These are phyloP conservation scores for Nomada fucata DNA, from an alignment of 2,888 invertebrate genomes.

Conservation along the genomic window DNA sequence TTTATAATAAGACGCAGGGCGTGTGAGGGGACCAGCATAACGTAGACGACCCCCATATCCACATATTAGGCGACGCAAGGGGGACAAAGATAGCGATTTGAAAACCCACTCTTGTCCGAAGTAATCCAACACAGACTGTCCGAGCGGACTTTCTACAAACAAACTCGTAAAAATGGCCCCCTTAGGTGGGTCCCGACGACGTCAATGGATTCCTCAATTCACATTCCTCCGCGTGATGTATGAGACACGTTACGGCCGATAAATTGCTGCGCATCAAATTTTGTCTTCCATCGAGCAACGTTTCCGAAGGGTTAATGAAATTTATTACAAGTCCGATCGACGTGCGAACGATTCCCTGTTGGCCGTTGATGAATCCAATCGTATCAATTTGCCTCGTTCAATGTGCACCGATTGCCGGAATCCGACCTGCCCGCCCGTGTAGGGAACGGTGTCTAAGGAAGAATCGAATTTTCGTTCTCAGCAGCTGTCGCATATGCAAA, in stretches of 20 bases:
- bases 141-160: conserved; percentile 33
- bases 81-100: conserved; percentile 67
- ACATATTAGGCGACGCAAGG: conserved; percentile 56
- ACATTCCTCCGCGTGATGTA: conserved; percentile 41
- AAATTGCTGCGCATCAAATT: conserved; percentile 22
- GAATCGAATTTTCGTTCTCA: conserved; percentile 54
- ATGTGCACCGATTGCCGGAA: conserved; percentile 24
- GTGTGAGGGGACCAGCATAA: conserved; percentile 38
- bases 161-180: conserved; percentile 58
- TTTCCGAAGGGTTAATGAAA: not conserved
- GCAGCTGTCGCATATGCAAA: conserved; percentile 57
- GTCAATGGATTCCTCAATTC: conserved; percentile 42
- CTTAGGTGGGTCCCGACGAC: conserved; percentile 34
- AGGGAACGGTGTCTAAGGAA: conserved; percentile 54
- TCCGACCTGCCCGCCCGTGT: conserved; percentile 21
- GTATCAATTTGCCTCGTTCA: conserved; percentile 21
- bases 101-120: conserved; percentile 37
- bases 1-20: conserved; percentile 18
- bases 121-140: conserved; percentile 1
- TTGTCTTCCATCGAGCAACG: not conserved
- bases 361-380: not conserved
- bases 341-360: not conserved
- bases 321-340: not conserved
- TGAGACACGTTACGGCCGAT: conserved; percentile 29
- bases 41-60: conserved; percentile 54